phyloP scores from a whole-genome alignment of 2,113 vertebrate genomes.

The Bujurquina vittata region DNA sequence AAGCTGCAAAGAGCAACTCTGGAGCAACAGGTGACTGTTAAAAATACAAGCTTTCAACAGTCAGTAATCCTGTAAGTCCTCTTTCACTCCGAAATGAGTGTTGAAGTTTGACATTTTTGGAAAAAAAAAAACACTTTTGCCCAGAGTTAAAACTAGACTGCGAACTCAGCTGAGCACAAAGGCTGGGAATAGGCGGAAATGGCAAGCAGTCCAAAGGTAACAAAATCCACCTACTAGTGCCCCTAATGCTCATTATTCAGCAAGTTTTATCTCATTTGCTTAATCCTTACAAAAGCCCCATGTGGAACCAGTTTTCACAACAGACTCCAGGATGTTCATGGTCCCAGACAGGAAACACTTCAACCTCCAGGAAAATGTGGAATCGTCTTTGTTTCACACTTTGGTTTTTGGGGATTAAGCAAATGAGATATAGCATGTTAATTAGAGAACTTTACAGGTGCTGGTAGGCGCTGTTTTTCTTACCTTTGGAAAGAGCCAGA shows the following conservation, averaged over 20 bases:
- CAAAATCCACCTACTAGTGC: constrained; percentile 11
- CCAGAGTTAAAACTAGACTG: not conserved
- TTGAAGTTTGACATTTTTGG: constrained; percentile 16
- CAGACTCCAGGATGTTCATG: not conserved
- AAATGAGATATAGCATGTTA: constrained; percentile 15
- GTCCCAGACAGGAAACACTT: constrained; percentile 13
- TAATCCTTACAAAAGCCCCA: constrained; percentile 8
- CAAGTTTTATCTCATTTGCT: not conserved
- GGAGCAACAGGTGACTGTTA: constrained; percentile 45
- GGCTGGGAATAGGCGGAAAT: not conserved
- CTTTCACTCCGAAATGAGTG: not conserved
- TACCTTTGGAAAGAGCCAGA: not conserved
- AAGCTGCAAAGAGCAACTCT: constrained; percentile 11
- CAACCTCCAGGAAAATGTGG: not conserved
- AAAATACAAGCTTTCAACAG: constrained; percentile 24
- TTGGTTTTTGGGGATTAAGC: constrained; percentile 1
- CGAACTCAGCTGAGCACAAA: constrained; percentile 5
- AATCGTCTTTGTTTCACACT: not conserved
- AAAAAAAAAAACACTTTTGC: not conserved
- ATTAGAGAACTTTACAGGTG: constrained; percentile 12
- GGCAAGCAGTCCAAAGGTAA: not conserved
- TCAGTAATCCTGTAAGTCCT: constrained; percentile 21
- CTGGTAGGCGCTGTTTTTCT: not conserved
- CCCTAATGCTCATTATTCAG: not conserved
- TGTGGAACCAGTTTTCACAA: not conserved